Conservation (phyloP, 2,888 invertebrate species). For the Polydrusus cervinus region DNA sequence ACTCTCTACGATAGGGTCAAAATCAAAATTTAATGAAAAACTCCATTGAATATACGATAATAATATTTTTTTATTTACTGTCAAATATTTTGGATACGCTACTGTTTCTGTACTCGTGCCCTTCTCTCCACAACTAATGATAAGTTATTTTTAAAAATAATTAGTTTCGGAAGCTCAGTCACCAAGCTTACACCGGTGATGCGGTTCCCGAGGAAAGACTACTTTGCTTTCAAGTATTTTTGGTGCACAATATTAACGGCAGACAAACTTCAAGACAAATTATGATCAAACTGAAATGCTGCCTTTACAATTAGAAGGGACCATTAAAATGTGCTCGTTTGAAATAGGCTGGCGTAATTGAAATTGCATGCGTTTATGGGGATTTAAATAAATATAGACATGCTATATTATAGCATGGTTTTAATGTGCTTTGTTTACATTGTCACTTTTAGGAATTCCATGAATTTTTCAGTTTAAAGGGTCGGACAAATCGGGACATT, state of each 20-base stretch:
- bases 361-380: constrained; percentile 7
- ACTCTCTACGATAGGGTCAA: no score
- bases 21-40: no score
- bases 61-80: no score
- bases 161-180: constrained; percentile 66
- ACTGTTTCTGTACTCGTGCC: constrained; percentile 39
- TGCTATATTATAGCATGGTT: not conserved
- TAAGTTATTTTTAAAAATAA: constrained; percentile 66
- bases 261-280: constrained; percentile 60
- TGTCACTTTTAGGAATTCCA: not conserved
- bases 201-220: constrained; percentile 40
- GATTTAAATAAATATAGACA: constrained; percentile 9
- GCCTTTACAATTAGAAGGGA: constrained; percentile 57
- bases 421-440: not conserved
- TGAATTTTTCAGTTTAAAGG: no score
- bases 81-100: not conserved
- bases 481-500: no score
- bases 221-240: constrained; percentile 47
- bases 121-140: constrained; percentile 50
- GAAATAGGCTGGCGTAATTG: constrained; percentile 53
- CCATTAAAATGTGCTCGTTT: constrained; percentile 50
- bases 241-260: constrained; percentile 39
- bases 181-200: constrained; percentile 41
- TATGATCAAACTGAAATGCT: constrained; percentile 60
- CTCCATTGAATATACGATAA: no score